Evolutionary conservation across 1,140 invertebrate genomes (phyloP), one percentile per base, ranked within the genome.

Genomic region (Drosophila biarmipes): DNA sequence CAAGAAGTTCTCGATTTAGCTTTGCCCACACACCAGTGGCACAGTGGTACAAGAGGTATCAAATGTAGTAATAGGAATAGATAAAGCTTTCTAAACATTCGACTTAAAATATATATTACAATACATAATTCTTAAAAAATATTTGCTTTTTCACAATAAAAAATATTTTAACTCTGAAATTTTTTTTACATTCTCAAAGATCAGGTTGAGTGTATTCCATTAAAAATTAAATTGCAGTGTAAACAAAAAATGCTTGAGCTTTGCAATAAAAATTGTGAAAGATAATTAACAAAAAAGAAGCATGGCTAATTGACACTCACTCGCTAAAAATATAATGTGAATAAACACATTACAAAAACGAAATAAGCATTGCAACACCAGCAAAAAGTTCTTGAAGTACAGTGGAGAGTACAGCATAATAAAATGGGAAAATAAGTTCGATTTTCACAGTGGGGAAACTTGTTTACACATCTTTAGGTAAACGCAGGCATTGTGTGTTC

Each of bases 1-100:
- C 74, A 45, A 64, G 58, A 87, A 79, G 78, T 87, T 86, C 74
- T 87, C 67, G 54, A 71, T 72, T 78, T 34, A 43, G 69, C 21
- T 48, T 17, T 34, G 48, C 62, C 53, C 53, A 56, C 61, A 58
- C 37, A 15, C 35, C 19, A 31, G 31, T 6, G 46, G 54, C 17
- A 82, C 74, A 75, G 52, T 78, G 61, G 64, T 7, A 2, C 2
- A 0, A 0, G 15, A 2, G 3, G 1, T 10, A 31, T 14, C 12
- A 40, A 2, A 40, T 8, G 8, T 1, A 15, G 37, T 15, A 8
- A 40, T 7, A 2, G n/a, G 6, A 1, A 38, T 37, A n/a, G 6
- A 7, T 31, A 4, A 7, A 29, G 27, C 27, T 29, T 29, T 29
- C 3, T 5, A 29, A 29, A 6, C 0, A 8, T 8, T 8, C 1